These are phyloP conservation scores for Gymnarchus niloticus DNA, from an alignment of 2,113 vertebrate species.

Conservation along the genomic window DNA sequence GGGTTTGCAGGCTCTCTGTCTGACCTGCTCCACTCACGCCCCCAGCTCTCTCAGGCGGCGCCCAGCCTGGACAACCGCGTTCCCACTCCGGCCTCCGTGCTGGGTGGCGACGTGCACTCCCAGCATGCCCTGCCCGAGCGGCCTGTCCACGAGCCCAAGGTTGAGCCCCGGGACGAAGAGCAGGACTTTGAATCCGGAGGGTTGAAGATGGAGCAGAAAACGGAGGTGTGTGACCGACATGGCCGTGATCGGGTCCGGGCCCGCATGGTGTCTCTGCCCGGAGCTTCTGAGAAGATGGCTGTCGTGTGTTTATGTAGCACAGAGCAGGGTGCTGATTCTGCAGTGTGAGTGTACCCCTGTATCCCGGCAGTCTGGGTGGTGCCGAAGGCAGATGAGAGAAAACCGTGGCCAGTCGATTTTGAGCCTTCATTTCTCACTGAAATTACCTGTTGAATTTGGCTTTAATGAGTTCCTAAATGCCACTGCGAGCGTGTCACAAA, in stretches of 20 bases:
- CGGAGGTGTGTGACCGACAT: slow-evolving; percentile 67
- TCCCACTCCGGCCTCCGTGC: slow-evolving; percentile 83
- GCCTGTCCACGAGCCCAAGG: slow-evolving; percentile 71
- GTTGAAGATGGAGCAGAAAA: slow-evolving; percentile 75
- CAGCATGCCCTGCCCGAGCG: slow-evolving; percentile 79
- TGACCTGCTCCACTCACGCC: neutral
- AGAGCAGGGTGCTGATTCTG: neutral
- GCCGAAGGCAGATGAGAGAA: neutral
- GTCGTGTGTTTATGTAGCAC: neutral
- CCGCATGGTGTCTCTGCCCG: neutral
- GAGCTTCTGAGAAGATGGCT: too few species aligned
- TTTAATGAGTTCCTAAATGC: slow-evolving; percentile 7
- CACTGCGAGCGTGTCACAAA: neutral
- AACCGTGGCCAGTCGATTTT: neutral
- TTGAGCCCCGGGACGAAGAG: slow-evolving; percentile 69
- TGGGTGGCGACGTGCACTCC: slow-evolving; percentile 73
- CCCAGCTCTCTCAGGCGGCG: slow-evolving; percentile 80
- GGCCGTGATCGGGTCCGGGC: neutral
- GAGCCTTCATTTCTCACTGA: neutral
- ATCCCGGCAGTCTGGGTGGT: neutral
- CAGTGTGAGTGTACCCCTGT: neutral
- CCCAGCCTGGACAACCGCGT: slow-evolving; percentile 84
- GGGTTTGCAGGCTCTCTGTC: neutral
- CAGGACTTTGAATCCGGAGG: slow-evolving; percentile 69
- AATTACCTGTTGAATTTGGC: neutral